These are phyloP conservation scores for Hoplodrina blanda DNA, from an alignment of 2,888 invertebrate genomes.

Conservation along the genomic window DNA sequence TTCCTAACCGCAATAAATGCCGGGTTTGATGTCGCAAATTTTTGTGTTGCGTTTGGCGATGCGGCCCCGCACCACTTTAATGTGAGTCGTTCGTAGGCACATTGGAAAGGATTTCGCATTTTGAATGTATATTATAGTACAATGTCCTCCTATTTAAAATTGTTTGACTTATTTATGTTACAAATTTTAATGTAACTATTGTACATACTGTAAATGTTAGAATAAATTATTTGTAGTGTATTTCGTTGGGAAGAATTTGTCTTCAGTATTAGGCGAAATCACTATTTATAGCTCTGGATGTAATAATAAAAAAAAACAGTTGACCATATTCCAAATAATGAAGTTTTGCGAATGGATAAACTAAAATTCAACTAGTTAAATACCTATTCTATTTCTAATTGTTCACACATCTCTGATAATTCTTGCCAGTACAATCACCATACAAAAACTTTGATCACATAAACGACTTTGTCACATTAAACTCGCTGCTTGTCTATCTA, in stretches of 20 bases:
- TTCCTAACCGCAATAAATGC: no score
- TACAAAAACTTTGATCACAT: conserved; percentile 9
- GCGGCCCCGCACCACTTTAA: background rate
- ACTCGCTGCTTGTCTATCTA: no score
- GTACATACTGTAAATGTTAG: conserved; percentile 63
- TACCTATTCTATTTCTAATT: background rate
- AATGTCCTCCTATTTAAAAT: conserved; percentile 31
- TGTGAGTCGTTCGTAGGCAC: background rate
- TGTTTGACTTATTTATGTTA: conserved; percentile 10
- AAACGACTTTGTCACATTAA: background rate
- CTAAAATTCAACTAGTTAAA: no score
- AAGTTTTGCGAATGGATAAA: background rate
- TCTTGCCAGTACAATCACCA: conserved; percentile 28
- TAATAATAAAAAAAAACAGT: background rate
- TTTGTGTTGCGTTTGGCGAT: no score
- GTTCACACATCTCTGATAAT: conserved; percentile 11
- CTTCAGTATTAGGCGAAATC: conserved; percentile 47
- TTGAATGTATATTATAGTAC: background rate
- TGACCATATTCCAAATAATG: background rate
- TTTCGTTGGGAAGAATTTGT: conserved; percentile 43
- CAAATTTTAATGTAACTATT: conserved; percentile 10
- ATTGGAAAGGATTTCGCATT: conserved; percentile 1
- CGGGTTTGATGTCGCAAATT: no score
- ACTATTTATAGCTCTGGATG: background rate
- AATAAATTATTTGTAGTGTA: conserved; percentile 61